Base-by-base conservation (phyloP, 2,113 vertebrate species). In the mouse (Mus musculus) region DNA sequence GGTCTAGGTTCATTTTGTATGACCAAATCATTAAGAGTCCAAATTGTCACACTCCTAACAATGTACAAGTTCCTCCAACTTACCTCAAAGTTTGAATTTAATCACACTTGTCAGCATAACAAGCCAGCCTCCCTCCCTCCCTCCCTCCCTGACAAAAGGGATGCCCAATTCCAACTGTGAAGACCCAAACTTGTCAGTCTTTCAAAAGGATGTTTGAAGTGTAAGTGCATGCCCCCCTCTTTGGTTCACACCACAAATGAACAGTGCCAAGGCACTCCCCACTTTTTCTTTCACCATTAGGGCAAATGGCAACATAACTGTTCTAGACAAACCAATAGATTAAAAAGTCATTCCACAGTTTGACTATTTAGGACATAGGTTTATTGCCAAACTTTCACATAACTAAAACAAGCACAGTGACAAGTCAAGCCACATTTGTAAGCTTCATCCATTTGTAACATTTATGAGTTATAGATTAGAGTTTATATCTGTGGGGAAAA, bases 301-400 rank as follows among this genome's bases (percentile, higher is more conserved):
- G 63, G 42, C 59, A 97, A 92, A 90, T 59, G 52, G 49, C n/a
- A 80, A 72, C 8, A 56, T 65, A 89, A 5, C 28, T 63, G 22
- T 90, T 93, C 36, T 49, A 13, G 56, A 86, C 52, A 80, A 52
- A 86, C 39, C 10, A 16, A 16, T 11, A 90, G 28, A 94, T 72
- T 94, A 56, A 86, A 89, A 90, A 93, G 19, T 65, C 91, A 49
- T 24, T 81, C 67, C 88, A 94, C n/a, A 89, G n/a, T 89, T 72
- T 22, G 33, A 77, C 42, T 80, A 89, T 90, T 92, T 4, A 56
- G 28, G 52, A 76, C 16, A 78, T 4, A 5, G 71, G 11, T 91
- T 88, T 96, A 65, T 72, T 86, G 42, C 77, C 88, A 95, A 72
- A 1, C 24, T 78, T 89, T 90, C 72, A 92, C 13, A 33, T 39